These are phyloP conservation scores for Sebastes vulpes DNA, from an alignment of 2,797 vertebrate genomes.

Conservation along the genomic window DNA sequence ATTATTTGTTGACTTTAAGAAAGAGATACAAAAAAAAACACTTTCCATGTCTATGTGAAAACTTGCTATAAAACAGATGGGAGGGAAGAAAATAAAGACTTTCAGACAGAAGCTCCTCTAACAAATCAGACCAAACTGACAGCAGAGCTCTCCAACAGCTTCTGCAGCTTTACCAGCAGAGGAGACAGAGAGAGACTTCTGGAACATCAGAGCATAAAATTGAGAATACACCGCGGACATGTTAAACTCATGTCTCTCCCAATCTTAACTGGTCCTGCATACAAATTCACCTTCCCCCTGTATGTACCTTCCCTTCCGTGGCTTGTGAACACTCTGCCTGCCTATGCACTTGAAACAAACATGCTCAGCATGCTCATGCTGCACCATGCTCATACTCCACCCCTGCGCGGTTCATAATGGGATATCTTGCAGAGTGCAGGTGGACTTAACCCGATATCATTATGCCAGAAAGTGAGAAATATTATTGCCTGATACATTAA, in stretches of 20 bases:
- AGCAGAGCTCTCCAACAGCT: constrained; percentile 22
- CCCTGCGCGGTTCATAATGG: constrained; percentile 33
- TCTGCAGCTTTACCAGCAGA: constrained; percentile 34
- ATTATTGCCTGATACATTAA: constrained; percentile 22
- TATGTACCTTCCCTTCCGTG: constrained; percentile 27
- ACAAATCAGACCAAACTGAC: constrained; percentile 55
- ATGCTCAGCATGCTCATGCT: constrained; percentile 34
- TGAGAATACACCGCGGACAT: constrained; percentile 54
- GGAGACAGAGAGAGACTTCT: constrained; percentile 21
- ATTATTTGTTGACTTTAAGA: not conserved
- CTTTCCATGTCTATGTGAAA: constrained; percentile 9
- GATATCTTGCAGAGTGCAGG: constrained; percentile 34
- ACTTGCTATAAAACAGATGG: not conserved
- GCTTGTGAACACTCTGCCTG: constrained; percentile 36
- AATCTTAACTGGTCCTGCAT: constrained; percentile 48
- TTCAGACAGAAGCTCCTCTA: not conserved
- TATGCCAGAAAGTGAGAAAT: constrained; percentile 34
- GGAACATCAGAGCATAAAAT: constrained; percentile 55
- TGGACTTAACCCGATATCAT: constrained; percentile 23
- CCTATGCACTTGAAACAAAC: constrained; percentile 38
- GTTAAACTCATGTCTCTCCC: constrained; percentile 68
- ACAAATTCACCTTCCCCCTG: constrained; percentile 42
- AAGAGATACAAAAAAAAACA: not conserved
- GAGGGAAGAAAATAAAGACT: constrained; percentile 17
- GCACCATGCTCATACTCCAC: constrained; percentile 8